phyloP scores from a whole-genome alignment of 1,140 invertebrate species.

The Tenebrio molitor region DNA sequence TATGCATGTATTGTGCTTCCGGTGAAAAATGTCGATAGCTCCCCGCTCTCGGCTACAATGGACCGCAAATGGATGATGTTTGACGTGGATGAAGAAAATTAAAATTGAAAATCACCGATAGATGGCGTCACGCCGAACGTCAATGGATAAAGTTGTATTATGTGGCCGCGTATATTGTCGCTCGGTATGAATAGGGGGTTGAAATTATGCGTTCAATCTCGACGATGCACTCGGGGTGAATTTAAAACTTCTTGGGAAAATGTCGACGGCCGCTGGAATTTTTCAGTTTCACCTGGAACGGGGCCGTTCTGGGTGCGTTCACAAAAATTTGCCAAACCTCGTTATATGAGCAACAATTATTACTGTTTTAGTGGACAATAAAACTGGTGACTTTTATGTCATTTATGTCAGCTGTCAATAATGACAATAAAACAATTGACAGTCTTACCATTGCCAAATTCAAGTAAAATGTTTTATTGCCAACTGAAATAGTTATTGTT shows the following conservation, averaged over 20 bases:
- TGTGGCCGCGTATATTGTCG: conserved; percentile 19
- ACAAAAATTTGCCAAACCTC: no score
- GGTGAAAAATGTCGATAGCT: conserved; percentile 22
- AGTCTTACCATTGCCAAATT: no score
- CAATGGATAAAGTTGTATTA: conserved; percentile 39
- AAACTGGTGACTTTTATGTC: no score
- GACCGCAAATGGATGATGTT: background rate
- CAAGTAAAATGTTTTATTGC: no score
- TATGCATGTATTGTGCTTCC: conserved; percentile 8
- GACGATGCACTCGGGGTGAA: background rate
- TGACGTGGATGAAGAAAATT: conserved; percentile 35
- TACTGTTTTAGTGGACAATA: no score
- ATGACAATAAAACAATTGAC: no score
- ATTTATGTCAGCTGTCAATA: no score
- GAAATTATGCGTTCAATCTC: conserved; percentile 31
- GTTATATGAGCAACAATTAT: no score
- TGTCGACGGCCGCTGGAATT: no score
- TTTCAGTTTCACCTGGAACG: no score
- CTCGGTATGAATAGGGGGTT: conserved; percentile 26
- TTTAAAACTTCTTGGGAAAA: background rate
- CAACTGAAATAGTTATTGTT: no score
- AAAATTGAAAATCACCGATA: conserved; percentile 22
- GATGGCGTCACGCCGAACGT: background rate
- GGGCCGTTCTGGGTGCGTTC: no score
- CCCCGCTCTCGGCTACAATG: conserved; percentile 10